A percentile compares a stretch with the other conserved stretches of the same genome.
These are phyloP conservation scores for Chondrosia reniformis DNA, from an alignment of 37 sponge, comb jelly and placozoan species.

Conservation along the genomic window DNA sequence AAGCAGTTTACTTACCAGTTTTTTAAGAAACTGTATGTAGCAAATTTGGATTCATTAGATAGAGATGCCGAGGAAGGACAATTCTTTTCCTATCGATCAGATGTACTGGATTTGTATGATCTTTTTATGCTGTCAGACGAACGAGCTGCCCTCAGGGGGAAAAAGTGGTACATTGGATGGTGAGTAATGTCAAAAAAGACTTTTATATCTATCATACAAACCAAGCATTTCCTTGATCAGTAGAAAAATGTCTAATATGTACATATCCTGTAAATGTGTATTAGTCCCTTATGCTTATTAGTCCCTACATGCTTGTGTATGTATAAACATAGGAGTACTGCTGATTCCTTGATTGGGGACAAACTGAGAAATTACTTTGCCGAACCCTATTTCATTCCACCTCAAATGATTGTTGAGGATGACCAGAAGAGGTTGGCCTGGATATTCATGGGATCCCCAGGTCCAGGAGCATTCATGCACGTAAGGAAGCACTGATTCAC, in stretches of 20 bases:
- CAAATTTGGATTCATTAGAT: constrained; percentile 36
- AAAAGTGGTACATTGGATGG: constrained; percentile 95
- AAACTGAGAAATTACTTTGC: constrained; percentile 39
- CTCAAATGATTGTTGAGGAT: not conserved
- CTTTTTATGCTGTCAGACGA: constrained; percentile 61
- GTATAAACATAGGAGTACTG: constrained; percentile 53
- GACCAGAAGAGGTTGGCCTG: constrained; percentile 29
- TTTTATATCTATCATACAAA: not conserved
- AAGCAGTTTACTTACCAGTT: constrained; percentile 58
- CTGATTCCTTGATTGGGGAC: constrained; percentile 45
- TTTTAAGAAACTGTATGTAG: constrained; percentile 61
- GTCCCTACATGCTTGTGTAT: too few relatives aligned
- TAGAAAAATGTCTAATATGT: too few relatives aligned
- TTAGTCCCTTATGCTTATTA: too few relatives aligned
- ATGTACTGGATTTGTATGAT: constrained; percentile 48
- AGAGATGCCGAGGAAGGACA: constrained; percentile 49
- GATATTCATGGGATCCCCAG: constrained; percentile 91
- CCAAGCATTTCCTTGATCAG: too few relatives aligned
- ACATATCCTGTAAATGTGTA: too few relatives aligned
- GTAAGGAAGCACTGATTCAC: constrained; percentile 31
- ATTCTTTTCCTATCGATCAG: constrained; percentile 76
- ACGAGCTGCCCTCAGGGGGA: constrained; percentile 28
- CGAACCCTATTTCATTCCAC: constrained; percentile 62
- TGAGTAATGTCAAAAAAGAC: constrained; percentile 34
- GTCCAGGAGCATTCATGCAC: constrained; percentile 84